Evolutionary conservation across 35 echinoderm and acorn worm species (phyloP).

Genomic region (Eucidaris tribuloides): DNA sequence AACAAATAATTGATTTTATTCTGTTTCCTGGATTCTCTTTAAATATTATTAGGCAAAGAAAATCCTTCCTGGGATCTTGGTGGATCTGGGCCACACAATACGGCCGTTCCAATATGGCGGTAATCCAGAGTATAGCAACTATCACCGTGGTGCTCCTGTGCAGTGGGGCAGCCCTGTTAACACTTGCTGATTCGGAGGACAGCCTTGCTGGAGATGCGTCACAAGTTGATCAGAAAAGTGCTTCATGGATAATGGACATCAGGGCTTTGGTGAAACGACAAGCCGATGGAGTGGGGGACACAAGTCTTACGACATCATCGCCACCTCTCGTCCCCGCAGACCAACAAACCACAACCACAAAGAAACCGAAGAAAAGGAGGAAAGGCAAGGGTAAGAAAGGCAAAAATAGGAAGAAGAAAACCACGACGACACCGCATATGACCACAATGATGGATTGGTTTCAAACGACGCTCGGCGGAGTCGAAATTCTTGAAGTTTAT

Average conservation of each 20-base stretch:
- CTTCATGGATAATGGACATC: background rate
- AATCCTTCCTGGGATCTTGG: background rate
- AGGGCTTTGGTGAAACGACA: background rate
- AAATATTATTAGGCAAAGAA: background rate
- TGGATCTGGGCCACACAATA: background rate
- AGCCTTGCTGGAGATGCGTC: background rate
- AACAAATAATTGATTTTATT: too few relatives aligned
- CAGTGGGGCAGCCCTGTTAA: background rate
- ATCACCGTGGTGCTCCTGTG: background rate
- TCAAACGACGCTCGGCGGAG: background rate
- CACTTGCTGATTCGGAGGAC: background rate
- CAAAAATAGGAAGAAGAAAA: constrained; percentile 1
- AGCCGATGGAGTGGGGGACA: background rate
- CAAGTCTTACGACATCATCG: background rate
- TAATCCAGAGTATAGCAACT: background rate
- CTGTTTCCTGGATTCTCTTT: background rate
- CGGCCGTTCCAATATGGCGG: background rate
- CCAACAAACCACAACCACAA: constrained; percentile 3
- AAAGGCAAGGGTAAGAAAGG: constrained; percentile 5
- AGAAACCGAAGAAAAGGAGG: constrained; percentile 6
- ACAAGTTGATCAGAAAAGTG: background rate
- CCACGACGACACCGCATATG: background rate
- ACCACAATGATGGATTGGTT: background rate
- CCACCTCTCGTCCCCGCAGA: background rate
- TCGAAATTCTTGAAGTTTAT: background rate